Base-by-base conservation (phyloP, 2,888 invertebrate genomes). In the Tribolium freemani region DNA sequence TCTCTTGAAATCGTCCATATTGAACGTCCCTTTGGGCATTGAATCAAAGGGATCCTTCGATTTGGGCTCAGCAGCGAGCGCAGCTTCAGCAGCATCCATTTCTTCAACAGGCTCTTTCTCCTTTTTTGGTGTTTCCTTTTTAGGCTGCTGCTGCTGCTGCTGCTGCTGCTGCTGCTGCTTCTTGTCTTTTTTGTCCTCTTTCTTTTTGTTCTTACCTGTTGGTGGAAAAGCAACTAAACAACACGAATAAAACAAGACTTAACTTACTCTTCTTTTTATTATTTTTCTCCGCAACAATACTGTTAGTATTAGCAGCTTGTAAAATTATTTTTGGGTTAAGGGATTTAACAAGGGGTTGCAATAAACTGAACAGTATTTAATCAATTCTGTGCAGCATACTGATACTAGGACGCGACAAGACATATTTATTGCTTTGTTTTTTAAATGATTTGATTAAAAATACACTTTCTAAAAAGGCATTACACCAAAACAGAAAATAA, bases 1-100 rank as follows among this genome's bases (percentile, higher is more conserved):
- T 76, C 98, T 93, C 88, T 99, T 99, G 89, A 96, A 99, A 84
- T 97, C 97, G 81, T 99, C 99, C 90, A 99, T 93, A 84, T 93
- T 92, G 87, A 98, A 99, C 6, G 93, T 94, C 69, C 95, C 96
- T 88, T 96, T 96, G 63, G 98, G 97, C 88, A 98, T 88, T 11
- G 89, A 85, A 84, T 95, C 96, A 84, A 98, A 96, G 44, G 98
- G 98, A 88, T 99, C 97, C 87, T 94, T 96, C 72, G 92, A 89
- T 85, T 94, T 94, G 44, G 95, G 94, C 84, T 96, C 95, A 9
- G 89, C 88, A 58, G 93, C 92, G 13, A 94, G 87, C 21, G 90
- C 89, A 61, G 89, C 90, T 58, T 94, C 94, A 70, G 92, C 89
- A 50, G 87, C 92, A 87, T 91, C 94, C 38, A 90, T 82, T 75